Percentiles rank a stretch among this genome's conserved stretches.
Conservation (phyloP, 2,113 vertebrate genomes). For the Pachyramphus minor region DNA sequence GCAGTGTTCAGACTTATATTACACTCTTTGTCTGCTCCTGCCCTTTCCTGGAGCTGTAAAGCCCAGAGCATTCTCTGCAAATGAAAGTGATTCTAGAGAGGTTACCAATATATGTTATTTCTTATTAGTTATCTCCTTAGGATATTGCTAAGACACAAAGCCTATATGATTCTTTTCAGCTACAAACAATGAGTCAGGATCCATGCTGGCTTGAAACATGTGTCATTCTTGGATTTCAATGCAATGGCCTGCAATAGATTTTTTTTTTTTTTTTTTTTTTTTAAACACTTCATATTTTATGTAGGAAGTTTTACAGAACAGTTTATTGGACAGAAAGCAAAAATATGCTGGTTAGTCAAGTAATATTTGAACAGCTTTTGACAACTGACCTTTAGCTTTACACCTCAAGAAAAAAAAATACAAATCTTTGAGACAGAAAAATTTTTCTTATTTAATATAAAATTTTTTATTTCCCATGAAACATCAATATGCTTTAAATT, state of each 20-base stretch:
- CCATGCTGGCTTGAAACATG: neutral
- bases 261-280: neutral
- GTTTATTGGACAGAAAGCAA: neutral
- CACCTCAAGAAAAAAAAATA: neutral
- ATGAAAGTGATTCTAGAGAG: conserved; percentile 5
- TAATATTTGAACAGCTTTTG: neutral
- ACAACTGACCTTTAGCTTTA: neutral
- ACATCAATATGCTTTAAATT: neutral
- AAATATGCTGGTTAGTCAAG: neutral
- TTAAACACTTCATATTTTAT: neutral
- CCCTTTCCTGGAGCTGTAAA: conserved; percentile 1
- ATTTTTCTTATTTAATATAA: no score
- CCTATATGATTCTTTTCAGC: neutral
- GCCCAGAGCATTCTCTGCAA: conserved; percentile 25
- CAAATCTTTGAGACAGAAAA: neutral
- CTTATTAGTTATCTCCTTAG: conserved; percentile 30
- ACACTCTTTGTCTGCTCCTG: conserved; percentile 4
- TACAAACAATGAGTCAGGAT: conserved; percentile 31
- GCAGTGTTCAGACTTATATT: conserved; percentile 57
- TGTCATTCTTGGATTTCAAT: neutral
- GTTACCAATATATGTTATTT: conserved; percentile 19
- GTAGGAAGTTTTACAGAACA: neutral
- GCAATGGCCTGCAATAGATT: neutral
- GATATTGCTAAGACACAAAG: conserved; percentile 22
- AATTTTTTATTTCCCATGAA: neutral